Evolutionary conservation across 2,797 vertebrate genomes (phyloP), one percentile per base, ranked within the genome.

Genomic region (Pipistrellus pygmaeus): DNA sequence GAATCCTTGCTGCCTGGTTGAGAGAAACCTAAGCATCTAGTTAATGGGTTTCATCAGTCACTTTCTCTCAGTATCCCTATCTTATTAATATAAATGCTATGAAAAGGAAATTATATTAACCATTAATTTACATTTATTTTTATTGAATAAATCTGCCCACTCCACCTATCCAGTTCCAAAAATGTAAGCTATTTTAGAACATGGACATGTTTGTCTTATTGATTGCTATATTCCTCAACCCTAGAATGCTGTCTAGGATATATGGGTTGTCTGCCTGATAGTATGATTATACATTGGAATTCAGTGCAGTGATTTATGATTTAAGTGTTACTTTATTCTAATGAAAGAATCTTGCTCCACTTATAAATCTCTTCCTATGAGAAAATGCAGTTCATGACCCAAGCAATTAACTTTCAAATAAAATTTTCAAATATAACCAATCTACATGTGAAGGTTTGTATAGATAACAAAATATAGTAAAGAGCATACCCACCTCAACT

Each of bases 311-410:
- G 81, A 44, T 38, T 48, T 75, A 53, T 62, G 44, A 51, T 12
- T 89, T 60, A 95, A 91, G 14, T 30, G 73, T 27, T 14, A 4
- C 75, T 94, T 69, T 73, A 80, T 32, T 35, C 66, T 71, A 92
- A 76, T 75, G 20, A 78, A 88, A 94, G 25, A 66, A 91, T 27
- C 38, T 53, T 53, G n/a, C 23, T 55, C 25, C 53, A 81, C 23
- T 25, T 68, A 72, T 57, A 86, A 90, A 81, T 60, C 41, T 89
- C 23, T 38, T 92, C 55, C 41, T 51, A 77, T 51, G 20, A 69
- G 32, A 90, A 92, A 93, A 72, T 12, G 20, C 12, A 92, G 44
- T 75, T 82, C 64, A 75, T 25, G 18, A 20, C 55, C 57, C 71
- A 85, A 93, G 69, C 6, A 77, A 35, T 46, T 46, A 38, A 48